Conservation (phyloP, 92 coral and sea anemone species). For the Palythoa grandiflora region DNA sequence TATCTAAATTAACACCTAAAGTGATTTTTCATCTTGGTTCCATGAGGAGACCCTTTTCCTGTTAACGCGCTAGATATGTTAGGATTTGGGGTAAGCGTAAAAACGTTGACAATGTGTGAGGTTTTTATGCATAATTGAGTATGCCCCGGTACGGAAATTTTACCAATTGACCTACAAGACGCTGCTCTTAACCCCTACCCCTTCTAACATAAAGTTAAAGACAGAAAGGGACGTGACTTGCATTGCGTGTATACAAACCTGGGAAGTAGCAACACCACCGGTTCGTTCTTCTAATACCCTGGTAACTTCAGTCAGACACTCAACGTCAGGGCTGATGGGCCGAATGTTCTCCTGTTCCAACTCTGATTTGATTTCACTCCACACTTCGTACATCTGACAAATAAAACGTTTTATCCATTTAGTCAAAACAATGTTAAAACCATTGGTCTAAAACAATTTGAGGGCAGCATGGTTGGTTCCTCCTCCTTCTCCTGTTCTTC, state of each 20-base stretch:
- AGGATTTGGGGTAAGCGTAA: too few species aligned
- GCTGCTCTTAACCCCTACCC: neutral
- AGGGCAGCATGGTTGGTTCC: too few species aligned
- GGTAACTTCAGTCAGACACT: slow-evolving; percentile 86
- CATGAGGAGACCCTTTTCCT: too few species aligned
- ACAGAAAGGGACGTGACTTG: neutral
- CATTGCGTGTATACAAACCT: slow-evolving; percentile 60
- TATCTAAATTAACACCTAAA: too few species aligned
- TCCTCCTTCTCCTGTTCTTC: too few species aligned
- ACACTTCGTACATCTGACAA: slow-evolving; percentile 87
- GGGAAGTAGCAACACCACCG: slow-evolving; percentile 80
- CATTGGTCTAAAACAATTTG: neutral
- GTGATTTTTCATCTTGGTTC: too few species aligned
- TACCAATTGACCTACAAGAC: too few species aligned
- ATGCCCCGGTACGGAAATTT: too few species aligned
- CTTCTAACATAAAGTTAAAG: neutral
- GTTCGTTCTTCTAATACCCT: slow-evolving; percentile 87
- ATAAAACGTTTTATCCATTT: neutral
- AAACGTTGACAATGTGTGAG: too few species aligned
- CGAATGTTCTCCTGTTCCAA: slow-evolving; percentile 90
- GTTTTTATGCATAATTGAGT: too few species aligned
- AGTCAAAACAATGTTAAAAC: neutral
- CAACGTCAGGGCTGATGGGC: slow-evolving; percentile 93
- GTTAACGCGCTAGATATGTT: too few species aligned
- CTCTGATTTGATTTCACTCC: slow-evolving; percentile 87